These are phyloP conservation scores for Lithophane leautieri DNA, from an alignment of 2,888 invertebrate genomes.

Conservation along the genomic window DNA sequence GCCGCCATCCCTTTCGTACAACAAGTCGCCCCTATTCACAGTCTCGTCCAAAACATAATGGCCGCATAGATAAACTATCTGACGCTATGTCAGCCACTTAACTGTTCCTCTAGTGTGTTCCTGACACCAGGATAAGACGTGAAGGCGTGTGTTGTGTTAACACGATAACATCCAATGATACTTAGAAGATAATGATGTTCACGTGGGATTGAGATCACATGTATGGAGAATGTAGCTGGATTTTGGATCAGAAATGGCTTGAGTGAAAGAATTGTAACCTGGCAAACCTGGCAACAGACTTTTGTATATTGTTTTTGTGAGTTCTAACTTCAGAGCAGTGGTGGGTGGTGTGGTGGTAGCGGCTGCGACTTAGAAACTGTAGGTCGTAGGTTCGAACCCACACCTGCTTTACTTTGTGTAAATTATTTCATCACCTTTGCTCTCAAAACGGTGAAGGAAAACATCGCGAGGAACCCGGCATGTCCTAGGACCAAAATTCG, in stretches of 20 bases:
- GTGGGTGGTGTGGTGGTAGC: too few relatives aligned
- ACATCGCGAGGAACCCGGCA: too few relatives aligned
- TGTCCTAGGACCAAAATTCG: too few relatives aligned
- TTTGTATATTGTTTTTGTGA: too few relatives aligned
- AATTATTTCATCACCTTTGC: too few relatives aligned
- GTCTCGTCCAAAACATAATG: not conserved
- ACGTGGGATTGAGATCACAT: constrained; percentile 17
- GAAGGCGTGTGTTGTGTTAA: constrained; percentile 25
- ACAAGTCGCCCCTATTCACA: not conserved
- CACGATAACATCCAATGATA: constrained; percentile 41
- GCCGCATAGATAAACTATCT: constrained; percentile 49
- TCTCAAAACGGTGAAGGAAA: too few relatives aligned
- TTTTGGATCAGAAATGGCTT: not conserved
- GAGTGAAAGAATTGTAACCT: not conserved
- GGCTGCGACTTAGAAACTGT: too few relatives aligned
- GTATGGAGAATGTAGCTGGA: not conserved
- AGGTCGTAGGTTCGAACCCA: too few relatives aligned
- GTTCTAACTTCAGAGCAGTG: too few relatives aligned
- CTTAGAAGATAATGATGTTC: constrained; percentile 37
- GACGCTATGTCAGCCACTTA: constrained; percentile 58
- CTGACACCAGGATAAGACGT: constrained; percentile 50
- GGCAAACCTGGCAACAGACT: not conserved
- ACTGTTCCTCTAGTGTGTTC: constrained; percentile 39
- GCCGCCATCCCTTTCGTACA: not conserved
- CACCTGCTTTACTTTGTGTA: too few relatives aligned